Evolutionary conservation across 2,888 invertebrate genomes (phyloP), one percentile per base, ranked within the genome.

Genomic region (Dromius quadrimaculatus): DNA sequence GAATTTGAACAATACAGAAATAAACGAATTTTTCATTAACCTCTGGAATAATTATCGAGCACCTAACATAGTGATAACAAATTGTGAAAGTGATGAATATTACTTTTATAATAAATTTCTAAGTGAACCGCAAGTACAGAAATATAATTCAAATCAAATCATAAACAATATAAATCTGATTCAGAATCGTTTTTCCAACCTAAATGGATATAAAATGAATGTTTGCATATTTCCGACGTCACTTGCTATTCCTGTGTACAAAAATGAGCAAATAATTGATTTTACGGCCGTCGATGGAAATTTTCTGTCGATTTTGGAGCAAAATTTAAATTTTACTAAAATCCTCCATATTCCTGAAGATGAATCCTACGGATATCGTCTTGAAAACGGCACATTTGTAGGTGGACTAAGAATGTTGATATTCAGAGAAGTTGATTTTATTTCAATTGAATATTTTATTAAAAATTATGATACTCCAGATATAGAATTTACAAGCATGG

Each of bases 361-460:
- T 45, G 2, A 17, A 45, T 15, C 45, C 3, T 45, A 45, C 15
- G 45, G 45, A 2, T 45, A 11, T n/a, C 2, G 8, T 4, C 20
- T 17, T 2, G 11, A 15, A 45, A 45, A 45, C 15, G 45, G 45
- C 6, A 45, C 15, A 6, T 45, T 15, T 15, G 6, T 4, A 11
- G 45, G 45, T 4, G 15, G 4, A 15, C 15, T 45, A 6, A 45
- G 15, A 15, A 8, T 15, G 3, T 17, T 45, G 5, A 2, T 45
- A 15, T 2, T 4, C 15, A 2, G 20, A 17, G 3, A 45, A 45
- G 4, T 2, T 4, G 45, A 45, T 4, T 45, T 45, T 17, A 45
- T 45, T 15, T 11, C 45, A 45, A 45, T 45, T 4, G 15, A 45
- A 45, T 45, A 17, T 45, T 45, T 45, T 15, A 45, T 45, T 4